Evolutionary conservation across 2,888 invertebrate species (phyloP).

Genomic region (Thera britannica): DNA sequence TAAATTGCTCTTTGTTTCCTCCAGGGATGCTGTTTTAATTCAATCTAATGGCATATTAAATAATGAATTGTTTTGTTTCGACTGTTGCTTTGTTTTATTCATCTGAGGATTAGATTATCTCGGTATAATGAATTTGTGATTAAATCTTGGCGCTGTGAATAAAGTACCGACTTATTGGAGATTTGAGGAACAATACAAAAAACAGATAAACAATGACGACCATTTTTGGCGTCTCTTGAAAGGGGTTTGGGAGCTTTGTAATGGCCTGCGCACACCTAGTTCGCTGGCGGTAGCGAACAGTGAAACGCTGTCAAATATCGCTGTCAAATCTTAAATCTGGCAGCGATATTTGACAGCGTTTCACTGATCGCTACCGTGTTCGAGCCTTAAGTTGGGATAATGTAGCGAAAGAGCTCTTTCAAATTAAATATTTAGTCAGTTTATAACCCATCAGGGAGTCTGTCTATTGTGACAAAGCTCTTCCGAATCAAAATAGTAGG

Average conservation of each 20-base stretch:
- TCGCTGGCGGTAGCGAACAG: too few species aligned
- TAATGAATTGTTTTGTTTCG: constrained; percentile 37
- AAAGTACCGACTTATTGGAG: constrained; percentile 3
- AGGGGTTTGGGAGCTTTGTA: not conserved
- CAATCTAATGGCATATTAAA: constrained; percentile 40
- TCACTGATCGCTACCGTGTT: too few species aligned
- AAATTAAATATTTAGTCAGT: too few species aligned
- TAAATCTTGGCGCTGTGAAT: constrained; percentile 23
- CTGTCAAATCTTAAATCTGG: too few species aligned
- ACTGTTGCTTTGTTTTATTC: constrained; percentile 34
- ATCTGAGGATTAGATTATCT: constrained; percentile 31
- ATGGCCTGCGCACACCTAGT: too few species aligned
- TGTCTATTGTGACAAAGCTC: too few species aligned
- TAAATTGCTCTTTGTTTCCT: constrained; percentile 38
- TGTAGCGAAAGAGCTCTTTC: too few species aligned
- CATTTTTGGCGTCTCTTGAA: constrained; percentile 3
- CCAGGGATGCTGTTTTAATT: constrained; percentile 37
- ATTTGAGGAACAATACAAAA: constrained; percentile 10
- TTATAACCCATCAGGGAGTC: too few species aligned
- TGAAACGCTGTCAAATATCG: too few species aligned
- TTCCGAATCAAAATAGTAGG: too few species aligned
- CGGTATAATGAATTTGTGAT: constrained; percentile 24
- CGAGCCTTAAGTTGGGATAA: too few species aligned
- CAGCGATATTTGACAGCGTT: too few species aligned
- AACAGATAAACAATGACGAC: not conserved